Conservation (phyloP, 2,797 vertebrate genomes). For the Neopelma chrysocephalum region DNA sequence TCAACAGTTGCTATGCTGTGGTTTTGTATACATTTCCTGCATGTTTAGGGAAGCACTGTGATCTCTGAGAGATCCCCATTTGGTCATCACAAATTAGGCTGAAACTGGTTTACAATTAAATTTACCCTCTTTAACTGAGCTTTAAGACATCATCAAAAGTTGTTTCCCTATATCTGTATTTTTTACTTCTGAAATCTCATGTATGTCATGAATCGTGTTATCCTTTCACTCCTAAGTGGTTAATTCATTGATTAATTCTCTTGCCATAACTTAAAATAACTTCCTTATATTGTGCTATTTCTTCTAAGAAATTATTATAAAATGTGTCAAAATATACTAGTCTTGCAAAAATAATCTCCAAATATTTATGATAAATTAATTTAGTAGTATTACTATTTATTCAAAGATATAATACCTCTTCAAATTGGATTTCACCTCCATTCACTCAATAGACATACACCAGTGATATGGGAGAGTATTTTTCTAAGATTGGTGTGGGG, state of each 20-base stretch:
- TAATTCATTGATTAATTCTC: background rate
- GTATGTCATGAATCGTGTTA: background rate
- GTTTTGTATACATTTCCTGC: background rate
- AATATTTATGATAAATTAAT: background rate
- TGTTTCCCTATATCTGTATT: background rate
- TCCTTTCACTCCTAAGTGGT: background rate
- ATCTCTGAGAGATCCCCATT: background rate
- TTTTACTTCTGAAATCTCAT: background rate
- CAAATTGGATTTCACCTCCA: background rate
- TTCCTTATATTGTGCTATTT: background rate
- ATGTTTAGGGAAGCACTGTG: background rate
- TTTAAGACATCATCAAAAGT: background rate
- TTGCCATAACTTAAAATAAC: background rate
- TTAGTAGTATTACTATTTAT: background rate
- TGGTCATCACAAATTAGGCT: background rate
- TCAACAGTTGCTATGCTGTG: background rate
- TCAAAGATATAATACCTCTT: background rate
- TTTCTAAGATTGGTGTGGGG: background rate
- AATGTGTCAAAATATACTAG: background rate
- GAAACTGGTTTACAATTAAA: background rate
- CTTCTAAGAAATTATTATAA: background rate
- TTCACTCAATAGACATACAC: background rate
- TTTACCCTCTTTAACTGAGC: background rate
- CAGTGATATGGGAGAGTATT: background rate
- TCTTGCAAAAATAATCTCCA: background rate